These are phyloP conservation scores for Eulemur rubriventer DNA, from an alignment of 2,797 vertebrate genomes.

Conservation along the genomic window DNA sequence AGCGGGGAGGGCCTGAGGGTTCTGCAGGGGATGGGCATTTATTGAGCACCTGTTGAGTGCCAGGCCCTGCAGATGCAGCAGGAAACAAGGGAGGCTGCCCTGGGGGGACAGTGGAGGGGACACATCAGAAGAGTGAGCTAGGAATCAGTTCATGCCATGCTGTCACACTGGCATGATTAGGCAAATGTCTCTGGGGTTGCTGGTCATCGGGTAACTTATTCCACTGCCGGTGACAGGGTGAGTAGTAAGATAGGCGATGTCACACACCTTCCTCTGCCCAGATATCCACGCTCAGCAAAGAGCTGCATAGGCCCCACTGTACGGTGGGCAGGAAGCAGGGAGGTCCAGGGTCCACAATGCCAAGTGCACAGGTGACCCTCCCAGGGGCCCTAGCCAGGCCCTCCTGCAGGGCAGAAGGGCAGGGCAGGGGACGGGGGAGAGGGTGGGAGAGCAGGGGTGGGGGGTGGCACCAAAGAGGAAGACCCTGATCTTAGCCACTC, in stretches of 20 bases:
- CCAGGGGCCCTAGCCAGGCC: neutral
- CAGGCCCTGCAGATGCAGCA: neutral
- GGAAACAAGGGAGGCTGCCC: neutral
- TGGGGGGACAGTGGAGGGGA: accelerated
- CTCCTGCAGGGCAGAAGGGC: too few species aligned
- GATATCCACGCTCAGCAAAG: neutral
- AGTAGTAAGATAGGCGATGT: neutral
- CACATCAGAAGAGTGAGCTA: neutral
- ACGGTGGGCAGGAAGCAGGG: neutral
- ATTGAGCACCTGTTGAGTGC: neutral
- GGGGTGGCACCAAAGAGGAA: neutral
- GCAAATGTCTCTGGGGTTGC: neutral
- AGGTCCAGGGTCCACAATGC: neutral
- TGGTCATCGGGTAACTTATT: neutral
- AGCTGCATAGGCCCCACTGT: neutral
- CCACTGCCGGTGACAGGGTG: neutral
- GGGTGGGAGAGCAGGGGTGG: accelerated
- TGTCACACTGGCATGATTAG: accelerated
- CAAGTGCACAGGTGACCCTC: neutral
- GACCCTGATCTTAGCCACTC: neutral
- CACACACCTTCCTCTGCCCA: accelerated
- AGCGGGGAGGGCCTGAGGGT: accelerated
- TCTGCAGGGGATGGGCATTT: neutral
- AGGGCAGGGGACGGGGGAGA: neutral
- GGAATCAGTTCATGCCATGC: neutral